Percentiles rank a stretch among this genome's conserved stretches.
phyloP scores from a whole-genome alignment of 2,113 vertebrate species.

The Gymnobelideus leadbeateri region DNA sequence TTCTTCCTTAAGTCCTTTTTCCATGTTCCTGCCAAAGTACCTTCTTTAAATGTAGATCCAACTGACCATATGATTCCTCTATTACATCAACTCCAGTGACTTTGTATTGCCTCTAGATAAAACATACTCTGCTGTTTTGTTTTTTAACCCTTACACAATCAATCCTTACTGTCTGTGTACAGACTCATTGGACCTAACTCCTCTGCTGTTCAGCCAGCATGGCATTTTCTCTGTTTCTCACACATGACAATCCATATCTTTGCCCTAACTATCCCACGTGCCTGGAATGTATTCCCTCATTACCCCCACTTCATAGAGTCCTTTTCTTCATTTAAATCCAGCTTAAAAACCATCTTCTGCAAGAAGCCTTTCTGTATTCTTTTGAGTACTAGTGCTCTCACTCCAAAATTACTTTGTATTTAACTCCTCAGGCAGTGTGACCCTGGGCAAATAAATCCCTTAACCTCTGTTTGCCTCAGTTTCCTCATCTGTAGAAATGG shows the following conservation, averaged over 20 bases:
- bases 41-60: background rate
- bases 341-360: background rate
- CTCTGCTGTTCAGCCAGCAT: background rate
- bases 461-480: background rate
- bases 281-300: background rate
- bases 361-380: background rate
- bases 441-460: background rate
- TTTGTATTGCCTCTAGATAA: background rate
- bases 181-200: background rate
- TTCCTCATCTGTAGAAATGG: background rate
- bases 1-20: background rate
- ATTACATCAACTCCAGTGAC: background rate
- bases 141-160: background rate
- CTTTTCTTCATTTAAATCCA: background rate
- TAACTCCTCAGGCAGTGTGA: background rate
- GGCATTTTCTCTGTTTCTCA: background rate
- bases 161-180: background rate
- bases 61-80: background rate
- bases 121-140: background rate
- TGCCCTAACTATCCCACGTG: background rate
- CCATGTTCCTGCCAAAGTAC: background rate
- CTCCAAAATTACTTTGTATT: background rate
- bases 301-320: background rate
- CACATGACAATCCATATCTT: background rate
- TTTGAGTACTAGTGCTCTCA: background rate